A percentile compares a stretch with the other conserved stretches of the same genome.
These are phyloP conservation scores for Leptopterna dolabrata DNA, from an alignment of 2,888 invertebrate genomes.

Conservation along the genomic window DNA sequence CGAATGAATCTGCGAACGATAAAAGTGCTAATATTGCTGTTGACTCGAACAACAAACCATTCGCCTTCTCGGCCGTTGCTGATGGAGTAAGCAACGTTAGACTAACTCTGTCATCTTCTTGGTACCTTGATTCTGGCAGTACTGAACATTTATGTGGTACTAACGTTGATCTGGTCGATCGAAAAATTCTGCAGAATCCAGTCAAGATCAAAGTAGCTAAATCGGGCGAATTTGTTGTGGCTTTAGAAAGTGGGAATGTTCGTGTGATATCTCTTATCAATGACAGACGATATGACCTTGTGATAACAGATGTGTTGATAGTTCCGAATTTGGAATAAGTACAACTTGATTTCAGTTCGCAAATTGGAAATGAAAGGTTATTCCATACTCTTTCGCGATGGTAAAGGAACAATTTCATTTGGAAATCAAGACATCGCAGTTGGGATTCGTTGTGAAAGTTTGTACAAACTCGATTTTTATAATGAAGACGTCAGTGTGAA, in stretches of 20 bases:
- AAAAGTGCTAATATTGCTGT: background rate
- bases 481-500: background rate
- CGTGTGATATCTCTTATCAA: background rate
- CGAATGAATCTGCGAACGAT: background rate
- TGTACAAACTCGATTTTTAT: conserved; percentile 13
- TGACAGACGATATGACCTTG: background rate
- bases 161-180: background rate
- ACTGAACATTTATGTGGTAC: background rate
- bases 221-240: background rate
- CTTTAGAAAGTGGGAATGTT: background rate
- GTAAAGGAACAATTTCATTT: background rate
- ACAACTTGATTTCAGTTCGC: background rate
- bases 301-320: background rate
- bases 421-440: background rate
- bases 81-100: background rate
- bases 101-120: background rate
- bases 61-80: background rate
- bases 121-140: background rate
- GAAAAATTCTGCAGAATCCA: background rate
- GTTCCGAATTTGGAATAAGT: conserved; percentile 15
- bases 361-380: conserved; percentile 1
- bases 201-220: background rate
- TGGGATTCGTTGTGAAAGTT: background rate
- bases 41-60: background rate
- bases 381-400: background rate